Evolutionary conservation across 2,797 vertebrate species (phyloP).

Genomic region (Steatocranus sp.): DNA sequence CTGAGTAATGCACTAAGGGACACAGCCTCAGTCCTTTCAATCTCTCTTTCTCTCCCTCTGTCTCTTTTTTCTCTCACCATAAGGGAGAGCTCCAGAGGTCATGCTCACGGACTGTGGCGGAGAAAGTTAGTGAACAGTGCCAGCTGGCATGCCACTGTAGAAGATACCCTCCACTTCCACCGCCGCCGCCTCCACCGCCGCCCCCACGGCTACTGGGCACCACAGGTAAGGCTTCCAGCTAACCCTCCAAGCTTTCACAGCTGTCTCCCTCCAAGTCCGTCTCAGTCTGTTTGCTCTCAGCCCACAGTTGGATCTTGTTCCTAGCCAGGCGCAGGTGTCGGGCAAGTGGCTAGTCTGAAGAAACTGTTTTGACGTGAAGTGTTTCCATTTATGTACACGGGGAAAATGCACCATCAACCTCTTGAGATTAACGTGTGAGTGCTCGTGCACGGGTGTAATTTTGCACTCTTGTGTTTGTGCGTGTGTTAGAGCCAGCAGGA

Average conservation of each 20-base stretch:
- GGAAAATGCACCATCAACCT: conserved; percentile 15
- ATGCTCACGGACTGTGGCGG: conserved; percentile 84
- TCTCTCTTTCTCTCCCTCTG: conserved; percentile 29
- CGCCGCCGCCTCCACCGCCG: conserved; percentile 87
- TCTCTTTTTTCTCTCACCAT: conserved; percentile 65
- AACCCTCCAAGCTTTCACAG: conserved; percentile 6
- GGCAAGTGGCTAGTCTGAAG: conserved; percentile 16
- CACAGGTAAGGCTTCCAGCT: conserved; percentile 64
- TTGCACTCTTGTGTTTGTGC: conserved; percentile 21
- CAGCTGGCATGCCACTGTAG: conserved; percentile 90
- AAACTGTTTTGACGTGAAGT: conserved; percentile 15
- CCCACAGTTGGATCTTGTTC: conserved; percentile 12
- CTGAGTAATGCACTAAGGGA: conserved; percentile 45
- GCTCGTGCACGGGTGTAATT: conserved; percentile 18
- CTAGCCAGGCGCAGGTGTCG: conserved; percentile 17
- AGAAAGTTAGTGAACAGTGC: conserved; percentile 85
- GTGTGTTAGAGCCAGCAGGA: conserved; percentile 58
- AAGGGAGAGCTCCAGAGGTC: conserved; percentile 91
- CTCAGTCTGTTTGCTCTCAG: conserved; percentile 18
- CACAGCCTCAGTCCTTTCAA: conserved; percentile 29
- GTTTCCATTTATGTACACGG: conserved; percentile 24
- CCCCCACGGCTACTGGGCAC: conserved; percentile 74
- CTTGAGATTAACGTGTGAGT: conserved; percentile 8
- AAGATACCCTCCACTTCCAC: conserved; percentile 87
- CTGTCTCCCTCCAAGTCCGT: conserved; percentile 23